Evolutionary conservation across 2,113 vertebrate genomes (phyloP), one percentile per base, ranked within the genome.

Genomic region (Macquaria ambigua): DNA sequence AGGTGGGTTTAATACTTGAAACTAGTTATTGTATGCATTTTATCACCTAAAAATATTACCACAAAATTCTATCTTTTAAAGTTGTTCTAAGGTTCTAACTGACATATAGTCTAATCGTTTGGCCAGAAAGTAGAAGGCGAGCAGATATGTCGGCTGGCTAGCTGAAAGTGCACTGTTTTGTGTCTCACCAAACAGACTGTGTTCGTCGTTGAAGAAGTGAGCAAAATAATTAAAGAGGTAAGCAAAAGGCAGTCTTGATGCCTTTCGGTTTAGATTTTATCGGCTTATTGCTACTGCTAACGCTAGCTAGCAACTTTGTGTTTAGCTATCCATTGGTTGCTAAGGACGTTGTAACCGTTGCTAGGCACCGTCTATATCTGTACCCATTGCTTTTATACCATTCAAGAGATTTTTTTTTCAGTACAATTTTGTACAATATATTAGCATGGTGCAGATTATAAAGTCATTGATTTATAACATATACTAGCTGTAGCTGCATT

Each of bases 181-280:
- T 86, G 55, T 90, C 5, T 87, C 31, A 25, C 20, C 23, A 15
- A 92, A 25, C 91, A 99, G 98, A 96, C 96, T 37, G 79, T 93
- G 14, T 99, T 99, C 89, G 93, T 96, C 43, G 96, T 97, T 23
- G 98, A 99, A 75, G 98, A 99, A 95, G 97, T 99, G 80, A 98
- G 95, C 94, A 93, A 95, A 93, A 97, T 99, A 64, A 96, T 99
- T 34, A 98, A 97, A 94, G 97, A 99, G 97, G 98, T 99, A 95
- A 87, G 85, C 6, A 28, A 76, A 21, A 12, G 28, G 25, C 1
- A 37, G 7, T 37, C 20, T 52, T 3, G 0, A 8, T 12, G 2
- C 4, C 1, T n/a, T 41, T 41, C 0, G 1, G 0, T 46, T 74
- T n/a, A 11, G 1, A 15, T 25, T 46, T 31, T 23, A 28, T 37